Evolutionary conservation across 2,888 invertebrate species (phyloP).

Genomic region (Leptopilina syphax): DNA sequence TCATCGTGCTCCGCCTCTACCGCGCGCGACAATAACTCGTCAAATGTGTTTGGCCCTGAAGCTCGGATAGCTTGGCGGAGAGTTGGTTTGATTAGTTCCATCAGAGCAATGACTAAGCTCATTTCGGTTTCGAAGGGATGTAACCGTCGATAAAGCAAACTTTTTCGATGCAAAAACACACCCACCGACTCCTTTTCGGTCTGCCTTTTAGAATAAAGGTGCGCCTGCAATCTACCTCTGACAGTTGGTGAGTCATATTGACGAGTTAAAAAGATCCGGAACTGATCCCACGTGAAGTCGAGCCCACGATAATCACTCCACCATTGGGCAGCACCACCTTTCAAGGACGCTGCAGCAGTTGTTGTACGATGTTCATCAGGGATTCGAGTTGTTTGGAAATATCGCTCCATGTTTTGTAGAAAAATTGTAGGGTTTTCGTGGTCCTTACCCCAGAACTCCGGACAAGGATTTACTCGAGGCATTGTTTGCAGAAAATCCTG

Average conservation of each 20-base stretch:
- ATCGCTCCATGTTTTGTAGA: background rate
- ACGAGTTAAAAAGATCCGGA: conserved; percentile 3
- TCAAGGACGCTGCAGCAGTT: background rate
- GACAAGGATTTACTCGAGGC: too few relatives aligned
- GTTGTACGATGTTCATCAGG: background rate
- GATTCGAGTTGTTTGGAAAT: background rate
- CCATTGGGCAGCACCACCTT: conserved; percentile 25
- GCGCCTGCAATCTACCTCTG: conserved; percentile 22
- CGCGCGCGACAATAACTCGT: too few relatives aligned
- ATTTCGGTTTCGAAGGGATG: conserved; percentile 16
- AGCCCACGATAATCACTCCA: conserved; percentile 36
- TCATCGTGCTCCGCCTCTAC: too few relatives aligned
- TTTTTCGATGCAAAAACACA: conserved; percentile 40
- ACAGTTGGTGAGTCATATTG: conserved; percentile 25
- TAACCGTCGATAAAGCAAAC: conserved; percentile 39
- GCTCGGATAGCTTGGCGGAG: too few relatives aligned
- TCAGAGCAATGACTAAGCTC: background rate
- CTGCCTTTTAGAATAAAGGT: conserved; percentile 37
- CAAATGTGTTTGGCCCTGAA: too few relatives aligned
- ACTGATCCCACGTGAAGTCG: conserved; percentile 36
- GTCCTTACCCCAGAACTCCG: background rate
- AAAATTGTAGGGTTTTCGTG: conserved; percentile 5
- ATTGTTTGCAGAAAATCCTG: background rate
- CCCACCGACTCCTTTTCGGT: conserved; percentile 35
- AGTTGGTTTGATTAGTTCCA: too few relatives aligned